These are phyloP conservation scores for Prunella strophiata DNA, from an alignment of 2,797 vertebrate genomes.

Conservation along the genomic window DNA sequence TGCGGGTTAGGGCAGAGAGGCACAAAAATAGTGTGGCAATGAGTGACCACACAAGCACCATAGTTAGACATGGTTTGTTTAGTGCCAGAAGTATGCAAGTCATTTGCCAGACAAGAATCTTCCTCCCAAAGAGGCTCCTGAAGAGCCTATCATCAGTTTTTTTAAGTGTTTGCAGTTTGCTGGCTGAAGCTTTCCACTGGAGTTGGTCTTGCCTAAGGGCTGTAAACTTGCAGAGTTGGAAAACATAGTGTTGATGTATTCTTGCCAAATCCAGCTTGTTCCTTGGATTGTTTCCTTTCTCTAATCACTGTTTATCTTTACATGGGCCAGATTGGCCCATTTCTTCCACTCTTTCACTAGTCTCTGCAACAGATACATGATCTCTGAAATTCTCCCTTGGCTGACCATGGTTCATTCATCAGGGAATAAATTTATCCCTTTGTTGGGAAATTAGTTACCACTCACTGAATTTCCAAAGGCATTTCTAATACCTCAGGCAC, in stretches of 20 bases:
- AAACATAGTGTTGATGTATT: conserved; percentile 36
- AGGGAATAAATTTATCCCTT: conserved; percentile 28
- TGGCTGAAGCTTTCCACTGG: conserved; percentile 56
- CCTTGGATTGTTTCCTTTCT: conserved; percentile 67
- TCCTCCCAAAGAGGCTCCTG: conserved; percentile 35
- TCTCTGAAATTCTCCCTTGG: conserved; percentile 48
- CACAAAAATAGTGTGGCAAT: conserved; percentile 23
- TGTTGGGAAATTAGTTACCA: neutral
- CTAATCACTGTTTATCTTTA: conserved; percentile 72
- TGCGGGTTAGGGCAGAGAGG: neutral
- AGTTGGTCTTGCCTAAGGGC: conserved; percentile 60
- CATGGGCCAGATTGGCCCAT: conserved; percentile 61
- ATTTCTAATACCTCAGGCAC: neutral
- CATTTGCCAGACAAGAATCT: conserved; percentile 32
- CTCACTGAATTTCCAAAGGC: neutral
- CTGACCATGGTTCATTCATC: conserved; percentile 24
- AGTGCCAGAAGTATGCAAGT: conserved; percentile 45
- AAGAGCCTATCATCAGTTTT: conserved; percentile 56
- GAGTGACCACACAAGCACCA: conserved; percentile 47
- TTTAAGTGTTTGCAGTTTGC: conserved; percentile 30
- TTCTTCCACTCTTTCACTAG: conserved; percentile 54
- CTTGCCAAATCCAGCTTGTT: conserved; percentile 70
- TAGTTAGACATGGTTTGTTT: conserved; percentile 40
- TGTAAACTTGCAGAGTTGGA: conserved; percentile 66
- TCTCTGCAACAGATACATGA: conserved; percentile 30